phyloP scores from a whole-genome alignment of 2,113 vertebrate species.

The Brachypteracias leptosomus region DNA sequence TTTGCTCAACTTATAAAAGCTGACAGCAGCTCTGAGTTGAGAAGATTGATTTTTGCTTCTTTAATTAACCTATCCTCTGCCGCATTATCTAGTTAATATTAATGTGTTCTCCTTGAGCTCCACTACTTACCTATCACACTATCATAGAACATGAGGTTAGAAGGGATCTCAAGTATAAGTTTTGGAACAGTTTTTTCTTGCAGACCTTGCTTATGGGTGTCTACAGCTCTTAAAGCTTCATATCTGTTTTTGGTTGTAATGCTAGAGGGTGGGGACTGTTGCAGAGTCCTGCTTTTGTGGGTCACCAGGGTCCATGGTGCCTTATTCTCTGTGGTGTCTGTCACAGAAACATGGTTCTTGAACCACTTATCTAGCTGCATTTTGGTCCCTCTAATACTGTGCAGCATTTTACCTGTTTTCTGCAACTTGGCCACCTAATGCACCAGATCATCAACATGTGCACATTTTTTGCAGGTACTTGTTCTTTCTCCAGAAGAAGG shows the following conservation, averaged over 20 bases:
- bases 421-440: not conserved
- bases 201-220: no score
- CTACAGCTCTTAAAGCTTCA: not conserved
- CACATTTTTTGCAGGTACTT: not conserved
- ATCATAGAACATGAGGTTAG: not conserved
- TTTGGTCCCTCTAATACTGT: no score
- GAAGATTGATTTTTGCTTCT: constrained; percentile 16
- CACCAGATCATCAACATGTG: not conserved
- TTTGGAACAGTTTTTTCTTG: no score
- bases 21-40: not conserved
- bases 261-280: no score
- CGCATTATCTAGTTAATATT: constrained; percentile 28
- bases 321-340: no score
- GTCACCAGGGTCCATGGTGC: no score
- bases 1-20: not conserved
- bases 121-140: not conserved
- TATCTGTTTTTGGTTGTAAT: no score
- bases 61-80: constrained; percentile 39
- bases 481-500: not conserved
- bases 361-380: no score
- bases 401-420: not conserved
- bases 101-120: not conserved
- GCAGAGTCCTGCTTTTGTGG: no score
- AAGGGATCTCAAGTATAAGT: not conserved
- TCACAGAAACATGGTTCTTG: no score